Conservation (phyloP, 2,797 vertebrate species). For the Hyperoplus lanceolatus region DNA sequence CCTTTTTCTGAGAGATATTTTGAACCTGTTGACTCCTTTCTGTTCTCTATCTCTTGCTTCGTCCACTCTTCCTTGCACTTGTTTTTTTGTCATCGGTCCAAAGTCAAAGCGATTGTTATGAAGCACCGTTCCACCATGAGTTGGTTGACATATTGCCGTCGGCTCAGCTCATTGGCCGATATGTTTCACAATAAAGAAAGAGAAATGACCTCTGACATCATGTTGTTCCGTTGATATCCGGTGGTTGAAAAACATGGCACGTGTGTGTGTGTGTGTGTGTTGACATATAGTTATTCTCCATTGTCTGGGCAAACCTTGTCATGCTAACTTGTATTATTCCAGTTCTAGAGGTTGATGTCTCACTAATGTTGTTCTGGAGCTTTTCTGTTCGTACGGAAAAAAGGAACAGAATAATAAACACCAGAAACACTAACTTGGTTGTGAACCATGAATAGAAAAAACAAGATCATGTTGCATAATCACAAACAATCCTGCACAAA, state of each 20-base stretch:
- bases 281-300: conserved; percentile 10
- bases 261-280: neutral
- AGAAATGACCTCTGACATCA: conserved; percentile 61
- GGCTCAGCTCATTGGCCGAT: conserved; percentile 68
- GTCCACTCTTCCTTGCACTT: conserved; percentile 70
- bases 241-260: neutral
- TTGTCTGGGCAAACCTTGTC: neutral
- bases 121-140: conserved; percentile 59
- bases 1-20: conserved; percentile 24
- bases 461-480: conserved; percentile 75
- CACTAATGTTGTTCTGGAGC: conserved; percentile 28
- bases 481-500: conserved; percentile 71
- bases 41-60: conserved; percentile 31
- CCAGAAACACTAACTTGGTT: conserved; percentile 56
- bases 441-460: conserved; percentile 67
- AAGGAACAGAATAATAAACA: conserved; percentile 52
- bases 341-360: conserved; percentile 3
- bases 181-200: conserved; percentile 82
- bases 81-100: conserved; percentile 31
- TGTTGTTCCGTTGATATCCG: conserved; percentile 23
- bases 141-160: conserved; percentile 60
- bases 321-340: no score
- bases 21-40: conserved; percentile 45
- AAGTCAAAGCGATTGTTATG: conserved; percentile 71
- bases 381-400: conserved; percentile 18